These are phyloP conservation scores for Clistopyga incitator DNA, from an alignment of 2,888 invertebrate genomes.

Conservation along the genomic window DNA sequence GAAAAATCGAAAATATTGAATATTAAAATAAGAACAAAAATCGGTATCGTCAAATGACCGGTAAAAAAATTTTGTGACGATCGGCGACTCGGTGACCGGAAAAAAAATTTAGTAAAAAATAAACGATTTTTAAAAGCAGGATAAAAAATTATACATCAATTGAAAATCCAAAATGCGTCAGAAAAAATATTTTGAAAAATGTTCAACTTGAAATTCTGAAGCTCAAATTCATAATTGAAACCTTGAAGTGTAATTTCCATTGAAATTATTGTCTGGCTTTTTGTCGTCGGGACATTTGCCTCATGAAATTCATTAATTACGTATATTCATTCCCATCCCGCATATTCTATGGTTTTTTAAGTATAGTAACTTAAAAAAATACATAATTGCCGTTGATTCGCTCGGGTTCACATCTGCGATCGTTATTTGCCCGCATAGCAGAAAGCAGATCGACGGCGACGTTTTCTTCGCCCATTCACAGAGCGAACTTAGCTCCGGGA, in stretches of 20 bases:
- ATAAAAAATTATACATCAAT: too few species aligned
- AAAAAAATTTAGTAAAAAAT: too few species aligned
- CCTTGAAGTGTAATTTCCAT: too few species aligned
- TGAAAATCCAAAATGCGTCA: too few species aligned
- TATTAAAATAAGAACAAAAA: not conserved
- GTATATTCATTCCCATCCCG: not conserved
- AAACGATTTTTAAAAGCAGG: too few species aligned
- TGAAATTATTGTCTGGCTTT: not conserved
- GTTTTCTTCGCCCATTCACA: constrained; percentile 3
- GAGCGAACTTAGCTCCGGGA: not conserved
- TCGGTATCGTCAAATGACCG: too few species aligned
- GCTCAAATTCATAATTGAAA: too few species aligned
- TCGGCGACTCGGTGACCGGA: too few species aligned
- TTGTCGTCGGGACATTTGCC: not conserved
- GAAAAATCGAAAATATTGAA: too few species aligned
- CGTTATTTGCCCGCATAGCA: not conserved
- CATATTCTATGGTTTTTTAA: not conserved
- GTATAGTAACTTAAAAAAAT: not conserved
- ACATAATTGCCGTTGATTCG: not conserved
- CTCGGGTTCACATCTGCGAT: not conserved
- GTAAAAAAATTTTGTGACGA: too few species aligned
- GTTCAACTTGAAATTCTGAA: too few species aligned
- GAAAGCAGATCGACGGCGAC: not conserved
- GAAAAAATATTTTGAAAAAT: too few species aligned
- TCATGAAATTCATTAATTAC: not conserved